A percentile compares a stretch with the other conserved stretches of the same genome.
phyloP scores from a whole-genome alignment of 2,113 vertebrate species.

The Nyctibius bracteatus region DNA sequence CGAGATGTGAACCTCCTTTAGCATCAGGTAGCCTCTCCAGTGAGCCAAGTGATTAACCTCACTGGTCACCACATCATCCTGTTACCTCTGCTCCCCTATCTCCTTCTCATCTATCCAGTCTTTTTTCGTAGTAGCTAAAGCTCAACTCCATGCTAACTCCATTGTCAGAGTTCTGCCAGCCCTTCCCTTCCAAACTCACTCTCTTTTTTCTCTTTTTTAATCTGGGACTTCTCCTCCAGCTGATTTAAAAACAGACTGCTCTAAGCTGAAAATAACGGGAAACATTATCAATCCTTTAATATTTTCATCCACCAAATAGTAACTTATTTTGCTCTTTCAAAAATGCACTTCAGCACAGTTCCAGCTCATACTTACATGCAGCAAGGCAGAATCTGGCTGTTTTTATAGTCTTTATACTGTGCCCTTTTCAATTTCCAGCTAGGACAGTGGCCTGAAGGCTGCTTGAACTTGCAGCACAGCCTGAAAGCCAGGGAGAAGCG shows the following conservation, averaged over 20 bases:
- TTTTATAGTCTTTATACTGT: background rate
- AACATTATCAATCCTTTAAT: background rate
- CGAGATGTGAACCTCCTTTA: background rate
- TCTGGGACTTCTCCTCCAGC: background rate
- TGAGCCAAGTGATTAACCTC: background rate
- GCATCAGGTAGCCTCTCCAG: background rate
- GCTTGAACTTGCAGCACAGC: background rate
- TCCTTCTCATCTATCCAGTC: accelerated
- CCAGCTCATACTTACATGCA: background rate
- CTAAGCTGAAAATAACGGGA: background rate
- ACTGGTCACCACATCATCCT: accelerated
- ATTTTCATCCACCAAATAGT: background rate
- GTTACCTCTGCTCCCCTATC: background rate
- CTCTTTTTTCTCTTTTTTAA: background rate
- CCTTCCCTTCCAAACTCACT: background rate
- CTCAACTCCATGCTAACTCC: background rate
- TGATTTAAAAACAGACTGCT: background rate
- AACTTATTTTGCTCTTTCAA: background rate
- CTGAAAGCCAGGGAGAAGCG: background rate
- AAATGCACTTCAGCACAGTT: background rate
- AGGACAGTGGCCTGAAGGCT: background rate
- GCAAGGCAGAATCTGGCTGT: background rate
- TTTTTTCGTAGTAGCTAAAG: background rate
- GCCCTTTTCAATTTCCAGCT: background rate
- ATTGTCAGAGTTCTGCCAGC: background rate